phyloP scores from a whole-genome alignment of 2,113 vertebrate genomes.

The Zosterops borbonicus region DNA sequence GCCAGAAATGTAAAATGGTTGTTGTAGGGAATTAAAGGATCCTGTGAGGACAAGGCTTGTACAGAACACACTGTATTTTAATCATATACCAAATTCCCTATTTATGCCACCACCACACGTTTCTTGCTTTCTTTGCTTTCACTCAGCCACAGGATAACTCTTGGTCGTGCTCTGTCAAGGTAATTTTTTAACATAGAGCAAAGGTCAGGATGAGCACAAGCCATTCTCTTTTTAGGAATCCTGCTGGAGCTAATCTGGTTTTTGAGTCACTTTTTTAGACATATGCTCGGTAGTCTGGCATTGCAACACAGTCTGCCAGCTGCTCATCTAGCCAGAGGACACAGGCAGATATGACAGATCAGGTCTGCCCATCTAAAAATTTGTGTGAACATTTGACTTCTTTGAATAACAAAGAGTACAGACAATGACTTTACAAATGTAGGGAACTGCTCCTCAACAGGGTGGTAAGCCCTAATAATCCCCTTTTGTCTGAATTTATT shows the following conservation, averaged over 20 bases:
- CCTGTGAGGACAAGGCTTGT: background rate
- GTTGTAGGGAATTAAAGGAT: background rate
- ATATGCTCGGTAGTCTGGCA: background rate
- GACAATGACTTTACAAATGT: background rate
- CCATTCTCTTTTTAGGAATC: background rate
- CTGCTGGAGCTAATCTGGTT: background rate
- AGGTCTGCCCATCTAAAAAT: background rate
- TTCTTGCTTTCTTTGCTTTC: background rate
- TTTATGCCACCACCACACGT: background rate
- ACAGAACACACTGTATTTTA: background rate
- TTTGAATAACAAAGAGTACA: background rate
- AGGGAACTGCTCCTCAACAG: background rate
- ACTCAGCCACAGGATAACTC: background rate
- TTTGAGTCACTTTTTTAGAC: background rate
- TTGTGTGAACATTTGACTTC: background rate
- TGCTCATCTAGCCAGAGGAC: background rate
- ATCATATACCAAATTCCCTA: background rate
- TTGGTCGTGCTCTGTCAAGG: background rate
- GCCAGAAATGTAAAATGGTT: background rate
- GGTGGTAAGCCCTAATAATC: background rate
- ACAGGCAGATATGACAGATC: background rate
- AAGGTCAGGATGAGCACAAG: background rate
- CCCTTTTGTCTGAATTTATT: background rate
- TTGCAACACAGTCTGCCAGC: background rate
- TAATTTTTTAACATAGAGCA: background rate